A percentile compares a stretch with the other conserved stretches of the same genome.
These are phyloP conservation scores for Rotaria magnacalcarata DNA, from an alignment of 2,888 invertebrate species.

Conservation along the genomic window DNA sequence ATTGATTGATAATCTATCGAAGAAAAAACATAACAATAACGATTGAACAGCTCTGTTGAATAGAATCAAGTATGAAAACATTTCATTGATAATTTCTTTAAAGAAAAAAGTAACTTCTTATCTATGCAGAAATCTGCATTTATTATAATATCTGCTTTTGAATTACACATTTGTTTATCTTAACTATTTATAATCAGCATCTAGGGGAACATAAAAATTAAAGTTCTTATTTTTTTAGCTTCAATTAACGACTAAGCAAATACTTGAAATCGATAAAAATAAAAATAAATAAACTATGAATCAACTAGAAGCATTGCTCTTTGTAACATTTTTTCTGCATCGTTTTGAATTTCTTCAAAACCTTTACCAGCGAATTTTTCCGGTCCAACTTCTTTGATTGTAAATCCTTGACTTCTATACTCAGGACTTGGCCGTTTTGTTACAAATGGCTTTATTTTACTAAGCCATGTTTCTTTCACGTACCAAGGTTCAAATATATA, in stretches of 20 bases:
- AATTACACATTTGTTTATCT: too few species aligned
- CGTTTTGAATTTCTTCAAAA: neutral
- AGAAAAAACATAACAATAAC: neutral
- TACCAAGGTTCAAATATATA: neutral
- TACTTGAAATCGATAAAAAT: too few species aligned
- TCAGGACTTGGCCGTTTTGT: neutral
- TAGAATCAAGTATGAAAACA: too few species aligned
- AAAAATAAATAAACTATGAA: neutral
- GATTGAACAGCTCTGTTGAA: neutral
- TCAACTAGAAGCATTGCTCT: neutral
- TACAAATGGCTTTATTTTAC: neutral
- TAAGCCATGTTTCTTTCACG: neutral
- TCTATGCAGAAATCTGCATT: too few species aligned
- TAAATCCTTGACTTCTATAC: neutral
- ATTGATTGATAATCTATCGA: conserved; percentile 42
- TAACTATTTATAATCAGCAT: too few species aligned
- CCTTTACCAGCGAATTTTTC: neutral
- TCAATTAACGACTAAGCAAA: too few species aligned
- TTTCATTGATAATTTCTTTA: too few species aligned
- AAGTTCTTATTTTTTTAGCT: too few species aligned
- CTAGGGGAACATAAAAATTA: too few species aligned
- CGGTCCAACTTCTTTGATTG: neutral
- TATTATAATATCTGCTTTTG: too few species aligned
- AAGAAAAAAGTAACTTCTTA: too few species aligned
- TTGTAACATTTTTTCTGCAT: neutral